Conservation (phyloP, 2,888 invertebrate species). For the Eupsilia transversa region DNA sequence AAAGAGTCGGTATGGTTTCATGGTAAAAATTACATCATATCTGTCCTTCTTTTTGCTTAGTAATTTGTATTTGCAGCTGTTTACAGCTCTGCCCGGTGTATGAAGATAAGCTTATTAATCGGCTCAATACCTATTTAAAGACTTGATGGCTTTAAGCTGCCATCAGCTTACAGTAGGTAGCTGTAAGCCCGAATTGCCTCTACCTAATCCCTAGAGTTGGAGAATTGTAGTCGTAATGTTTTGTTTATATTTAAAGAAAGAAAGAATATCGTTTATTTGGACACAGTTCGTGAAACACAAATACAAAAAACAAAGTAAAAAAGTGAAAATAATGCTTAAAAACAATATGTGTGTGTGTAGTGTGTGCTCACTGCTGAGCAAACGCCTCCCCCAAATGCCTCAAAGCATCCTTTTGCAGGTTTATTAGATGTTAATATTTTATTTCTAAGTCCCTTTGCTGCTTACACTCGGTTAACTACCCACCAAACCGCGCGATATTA, state of each 20-base stretch:
- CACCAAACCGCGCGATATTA: not conserved
- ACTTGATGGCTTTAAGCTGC: constrained; percentile 6
- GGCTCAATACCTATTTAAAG: not conserved
- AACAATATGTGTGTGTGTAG: too few relatives aligned
- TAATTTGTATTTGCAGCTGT: constrained; percentile 11
- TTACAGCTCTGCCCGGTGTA: not conserved
- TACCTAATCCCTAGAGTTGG: constrained; percentile 13
- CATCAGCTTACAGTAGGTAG: not conserved
- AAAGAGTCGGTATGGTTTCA: not conserved
- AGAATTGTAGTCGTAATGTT: constrained; percentile 4
- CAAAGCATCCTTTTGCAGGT: too few relatives aligned
- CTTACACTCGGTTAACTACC: not conserved
- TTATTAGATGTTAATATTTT: constrained; percentile 29
- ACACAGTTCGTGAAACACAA: too few relatives aligned
- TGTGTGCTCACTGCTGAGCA: too few relatives aligned
- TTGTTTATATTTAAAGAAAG: too few relatives aligned
- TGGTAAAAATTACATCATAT: not conserved
- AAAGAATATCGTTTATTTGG: too few relatives aligned
- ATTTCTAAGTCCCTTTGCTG: constrained; percentile 10
- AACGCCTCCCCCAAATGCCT: too few relatives aligned
- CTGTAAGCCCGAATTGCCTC: not conserved
- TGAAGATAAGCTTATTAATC: constrained; percentile 15
- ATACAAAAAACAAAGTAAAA: too few relatives aligned
- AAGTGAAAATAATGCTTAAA: too few relatives aligned
- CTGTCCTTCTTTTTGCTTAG: not conserved